A percentile compares a stretch with the other conserved stretches of the same genome.
Conservation (phyloP, 2,113 vertebrate genomes). For the Beaufortia kweichowensis region DNA sequence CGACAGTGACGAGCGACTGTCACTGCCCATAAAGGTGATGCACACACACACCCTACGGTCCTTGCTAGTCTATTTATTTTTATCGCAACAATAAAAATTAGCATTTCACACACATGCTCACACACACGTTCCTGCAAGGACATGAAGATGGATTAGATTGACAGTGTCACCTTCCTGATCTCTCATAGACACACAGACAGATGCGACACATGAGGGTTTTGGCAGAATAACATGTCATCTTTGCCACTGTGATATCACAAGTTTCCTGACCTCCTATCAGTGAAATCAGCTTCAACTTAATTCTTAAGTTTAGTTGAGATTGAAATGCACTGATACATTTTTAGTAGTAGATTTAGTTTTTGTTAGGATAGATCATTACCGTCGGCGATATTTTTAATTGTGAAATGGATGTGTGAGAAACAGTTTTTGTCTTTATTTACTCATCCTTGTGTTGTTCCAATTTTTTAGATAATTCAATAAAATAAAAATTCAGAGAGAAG, state of each 20-base stretch:
- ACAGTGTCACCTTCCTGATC: conserved; percentile 56
- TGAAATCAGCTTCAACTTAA: background rate
- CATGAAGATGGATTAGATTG: conserved; percentile 47
- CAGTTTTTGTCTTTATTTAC: no score
- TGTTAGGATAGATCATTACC: no score
- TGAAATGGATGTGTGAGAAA: no score
- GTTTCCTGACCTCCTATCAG: background rate
- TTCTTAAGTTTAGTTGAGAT: background rate
- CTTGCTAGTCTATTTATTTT: conserved; percentile 76
- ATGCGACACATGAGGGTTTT: conserved; percentile 1
- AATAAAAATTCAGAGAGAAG: no score
- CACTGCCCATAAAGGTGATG: conserved; percentile 75
- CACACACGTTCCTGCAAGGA: conserved; percentile 62
- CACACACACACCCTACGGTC: conserved; percentile 59
- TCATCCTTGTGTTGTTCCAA: no score
- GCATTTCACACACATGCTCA: conserved; percentile 71
- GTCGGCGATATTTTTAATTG: no score
- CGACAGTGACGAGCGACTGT: conserved; percentile 80
- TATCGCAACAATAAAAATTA: conserved; percentile 80
- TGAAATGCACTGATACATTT: background rate
- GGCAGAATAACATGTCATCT: conserved; percentile 13
- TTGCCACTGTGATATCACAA: conserved; percentile 11
- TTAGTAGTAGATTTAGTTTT: background rate
- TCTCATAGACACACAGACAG: conserved; percentile 34
- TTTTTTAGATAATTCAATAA: no score